Evolutionary conservation across 2,113 vertebrate species (phyloP).

Genomic region (Apodemus sylvaticus): DNA sequence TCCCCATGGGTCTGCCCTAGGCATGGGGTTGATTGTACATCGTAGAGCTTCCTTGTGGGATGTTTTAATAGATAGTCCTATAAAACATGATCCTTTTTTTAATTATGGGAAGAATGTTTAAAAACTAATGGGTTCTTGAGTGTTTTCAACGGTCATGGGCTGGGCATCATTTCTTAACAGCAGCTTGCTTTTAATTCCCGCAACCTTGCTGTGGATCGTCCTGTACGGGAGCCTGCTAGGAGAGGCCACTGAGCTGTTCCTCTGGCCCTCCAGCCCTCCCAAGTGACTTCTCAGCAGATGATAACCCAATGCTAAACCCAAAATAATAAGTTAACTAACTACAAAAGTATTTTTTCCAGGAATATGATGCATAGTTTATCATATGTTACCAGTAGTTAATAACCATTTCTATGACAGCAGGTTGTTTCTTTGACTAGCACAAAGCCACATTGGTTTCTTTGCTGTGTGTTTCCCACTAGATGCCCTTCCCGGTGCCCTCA

Average conservation of each 20-base stretch:
- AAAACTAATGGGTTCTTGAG: not conserved
- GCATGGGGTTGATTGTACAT: not conserved
- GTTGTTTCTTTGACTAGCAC: conserved; percentile 70
- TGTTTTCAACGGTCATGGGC: not conserved
- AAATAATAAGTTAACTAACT: not conserved
- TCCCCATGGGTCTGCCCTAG: not conserved
- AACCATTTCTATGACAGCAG: conserved; percentile 59
- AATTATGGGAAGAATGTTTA: not conserved
- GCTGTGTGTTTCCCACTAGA: conserved; percentile 87
- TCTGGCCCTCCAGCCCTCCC: not conserved
- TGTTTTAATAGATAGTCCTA: not conserved
- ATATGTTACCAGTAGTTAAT: conserved; percentile 63
- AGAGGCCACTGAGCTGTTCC: not conserved
- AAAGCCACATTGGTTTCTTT: conserved; percentile 74
- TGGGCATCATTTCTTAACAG: not conserved
- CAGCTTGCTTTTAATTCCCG: not conserved
- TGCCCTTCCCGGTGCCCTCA: conserved; percentile 87
- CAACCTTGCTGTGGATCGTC: not conserved
- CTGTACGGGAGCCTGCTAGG: not conserved
- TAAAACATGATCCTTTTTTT: not conserved
- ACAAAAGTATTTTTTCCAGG: conserved; percentile 30
- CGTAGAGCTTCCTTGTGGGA: not conserved
- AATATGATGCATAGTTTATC: conserved; percentile 13
- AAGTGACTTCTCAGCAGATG: conserved; percentile 35
- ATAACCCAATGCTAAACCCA: not conserved